phyloP scores from a whole-genome alignment of 2,797 vertebrate species.

The Staurois parvus region DNA sequence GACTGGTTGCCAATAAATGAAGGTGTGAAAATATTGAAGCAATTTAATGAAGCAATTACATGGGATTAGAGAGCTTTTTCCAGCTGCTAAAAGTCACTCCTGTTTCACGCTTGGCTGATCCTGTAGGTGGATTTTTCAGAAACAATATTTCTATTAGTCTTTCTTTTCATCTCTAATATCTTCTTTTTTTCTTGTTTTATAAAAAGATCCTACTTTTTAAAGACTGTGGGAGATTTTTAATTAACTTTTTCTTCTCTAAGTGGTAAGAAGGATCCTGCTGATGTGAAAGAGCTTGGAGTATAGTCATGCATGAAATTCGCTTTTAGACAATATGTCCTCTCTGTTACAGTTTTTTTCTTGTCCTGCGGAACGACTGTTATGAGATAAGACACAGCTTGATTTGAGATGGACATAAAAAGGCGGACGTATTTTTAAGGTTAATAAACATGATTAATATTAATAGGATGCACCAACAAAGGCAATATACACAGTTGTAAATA shows the following conservation, averaged over 20 bases:
- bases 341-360: conserved; percentile 44
- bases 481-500: not conserved
- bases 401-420: conserved; percentile 15
- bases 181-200: conserved; percentile 50
- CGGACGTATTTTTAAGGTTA: not conserved
- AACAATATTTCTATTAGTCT: conserved; percentile 61
- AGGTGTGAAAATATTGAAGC: conserved; percentile 61
- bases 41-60: conserved; percentile 63
- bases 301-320: conserved; percentile 60
- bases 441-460: not conserved
- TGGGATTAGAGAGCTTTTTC: conserved; percentile 58
- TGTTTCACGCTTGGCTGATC: conserved; percentile 54
- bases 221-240: conserved; percentile 63
- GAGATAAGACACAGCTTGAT: conserved; percentile 12
- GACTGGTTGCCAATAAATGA: conserved; percentile 56
- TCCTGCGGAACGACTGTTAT: conserved; percentile 21
- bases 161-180: conserved; percentile 48
- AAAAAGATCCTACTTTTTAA: conserved; percentile 59
- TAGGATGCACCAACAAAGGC: not conserved
- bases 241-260: conserved; percentile 63
- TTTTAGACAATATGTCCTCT: conserved; percentile 59
- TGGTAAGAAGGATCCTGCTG: conserved; percentile 59
- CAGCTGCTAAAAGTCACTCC: conserved; percentile 58
- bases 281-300: conserved; percentile 57
- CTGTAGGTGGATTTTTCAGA: conserved; percentile 58